Evolutionary conservation across 2,113 vertebrate genomes (phyloP).

Genomic region (Lagopus muta): DNA sequence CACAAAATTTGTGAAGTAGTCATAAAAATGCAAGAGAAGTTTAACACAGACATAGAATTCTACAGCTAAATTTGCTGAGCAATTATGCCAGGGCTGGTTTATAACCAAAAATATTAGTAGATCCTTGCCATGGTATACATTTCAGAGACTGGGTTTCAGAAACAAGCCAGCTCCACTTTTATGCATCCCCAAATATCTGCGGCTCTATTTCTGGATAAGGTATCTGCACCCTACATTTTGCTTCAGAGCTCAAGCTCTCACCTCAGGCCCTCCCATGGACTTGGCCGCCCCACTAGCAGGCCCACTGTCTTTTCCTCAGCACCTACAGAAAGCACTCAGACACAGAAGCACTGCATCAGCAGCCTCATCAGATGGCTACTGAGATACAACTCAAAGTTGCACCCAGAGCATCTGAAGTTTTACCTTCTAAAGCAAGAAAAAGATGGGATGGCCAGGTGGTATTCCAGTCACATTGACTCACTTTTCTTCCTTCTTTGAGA

Average conservation of each 20-base stretch:
- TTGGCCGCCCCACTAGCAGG: not conserved
- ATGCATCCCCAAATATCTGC: not conserved
- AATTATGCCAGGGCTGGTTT: not conserved
- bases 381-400: not conserved
- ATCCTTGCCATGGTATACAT: not conserved
- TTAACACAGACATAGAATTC: not conserved
- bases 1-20: not conserved
- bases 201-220: not conserved
- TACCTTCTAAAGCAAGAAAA: not conserved
- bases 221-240: not conserved
- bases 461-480: rapidly evolving
- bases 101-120: not conserved
- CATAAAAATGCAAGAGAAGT: not conserved
- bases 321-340: not conserved
- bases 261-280: not conserved
- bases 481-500: not conserved
- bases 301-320: no score
- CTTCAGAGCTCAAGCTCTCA: not conserved
- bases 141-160: not conserved
- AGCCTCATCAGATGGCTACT: not conserved
- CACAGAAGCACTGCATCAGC: rapidly evolving
- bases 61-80: not conserved
- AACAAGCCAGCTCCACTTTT: not conserved
- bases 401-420: not conserved
- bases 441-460: not conserved